These are phyloP conservation scores for Iphiclides podalirius DNA, from an alignment of 2,888 invertebrate species.

Conservation along the genomic window DNA sequence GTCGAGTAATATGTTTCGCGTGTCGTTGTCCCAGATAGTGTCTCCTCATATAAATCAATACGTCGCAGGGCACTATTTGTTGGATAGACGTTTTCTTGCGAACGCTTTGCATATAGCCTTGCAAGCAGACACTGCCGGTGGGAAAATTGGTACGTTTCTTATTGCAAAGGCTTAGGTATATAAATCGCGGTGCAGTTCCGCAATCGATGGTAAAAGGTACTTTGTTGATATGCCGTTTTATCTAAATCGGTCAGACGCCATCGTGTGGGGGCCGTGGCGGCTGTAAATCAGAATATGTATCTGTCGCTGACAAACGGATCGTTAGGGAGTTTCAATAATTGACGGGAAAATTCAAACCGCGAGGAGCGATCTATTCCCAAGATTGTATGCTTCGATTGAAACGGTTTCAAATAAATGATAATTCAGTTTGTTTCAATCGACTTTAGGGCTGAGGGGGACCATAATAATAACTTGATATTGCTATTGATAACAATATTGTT, in stretches of 20 bases:
- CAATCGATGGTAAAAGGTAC: constrained; percentile 24
- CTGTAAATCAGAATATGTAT: constrained; percentile 58
- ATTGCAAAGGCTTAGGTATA: constrained; percentile 13
- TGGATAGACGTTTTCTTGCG: constrained; percentile 53
- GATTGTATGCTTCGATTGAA: not conserved
- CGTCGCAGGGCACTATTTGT: constrained; percentile 50
- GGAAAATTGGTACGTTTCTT: constrained; percentile 11
- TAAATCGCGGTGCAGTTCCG: constrained; percentile 17
- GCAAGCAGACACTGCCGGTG: constrained; percentile 23
- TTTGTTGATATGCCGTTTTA: constrained; percentile 47
- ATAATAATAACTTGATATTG: too few relatives aligned
- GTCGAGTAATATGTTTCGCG: constrained; percentile 34
- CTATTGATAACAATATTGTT: too few relatives aligned
- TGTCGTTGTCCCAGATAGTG: constrained; percentile 48
- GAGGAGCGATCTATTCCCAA: not conserved
- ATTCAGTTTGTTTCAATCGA: not conserved
- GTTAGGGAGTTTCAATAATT: constrained; percentile 41
- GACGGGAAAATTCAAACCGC: constrained; percentile 29
- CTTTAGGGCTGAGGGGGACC: too few relatives aligned
- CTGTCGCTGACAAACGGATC: constrained; percentile 43
- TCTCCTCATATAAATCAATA: constrained; percentile 54
- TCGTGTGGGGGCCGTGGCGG: constrained; percentile 60
- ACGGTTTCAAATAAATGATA: not conserved
- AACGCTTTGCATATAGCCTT: constrained; percentile 51
- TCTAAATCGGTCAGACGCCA: constrained; percentile 63